Base-by-base conservation (phyloP, 2,113 vertebrate species). In the Diphyllodes magnificus region DNA sequence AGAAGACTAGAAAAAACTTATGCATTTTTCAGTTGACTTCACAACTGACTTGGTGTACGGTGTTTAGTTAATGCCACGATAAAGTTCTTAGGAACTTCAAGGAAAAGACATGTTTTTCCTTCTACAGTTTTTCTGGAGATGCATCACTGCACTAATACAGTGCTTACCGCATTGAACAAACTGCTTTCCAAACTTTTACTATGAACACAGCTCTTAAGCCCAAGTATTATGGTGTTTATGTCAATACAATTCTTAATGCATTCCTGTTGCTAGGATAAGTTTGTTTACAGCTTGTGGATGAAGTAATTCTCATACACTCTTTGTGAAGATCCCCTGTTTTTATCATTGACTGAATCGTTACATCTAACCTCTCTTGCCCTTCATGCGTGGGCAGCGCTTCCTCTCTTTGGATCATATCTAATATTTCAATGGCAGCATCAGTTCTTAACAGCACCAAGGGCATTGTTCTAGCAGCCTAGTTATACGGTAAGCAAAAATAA, bases 261-360 rank as follows among this genome's bases (percentile, higher is more conserved):
- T 51, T 89, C 61, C 49, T 51, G 82, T 92, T 89, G 78, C 90
- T 95, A 93, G 50, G 73, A 40, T 56, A 85, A 88, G 11, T 47
- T 89, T 91, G 78, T 91, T 95, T 95, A 82, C 35, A 89, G 57
- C 27, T 70, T 57, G 59, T 1, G 0, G 31, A 64, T 60, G 73
- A 75, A 68, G 54, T 39, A n/a, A 60, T 78, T 73, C 35, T 64
- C 37, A 57, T 19, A 25, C 19, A 14, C 33, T 65, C 70, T 84
- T 91, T 78, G 49, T 66, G 77, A 95, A 66, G 61, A 75, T 57
- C 15, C 24, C 33, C 21, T 30, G 7, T 70, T 66, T 78, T 79
- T 53, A 45, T n/a, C 35, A 39, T 6, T 68, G 68, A 64, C 40
- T 79, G 53, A 86, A 44, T 8, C 64, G 57, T 60, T 75, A 16